Evolutionary conservation across 2,113 vertebrate species (phyloP).

Genomic region (Sceloporus undulatus): DNA sequence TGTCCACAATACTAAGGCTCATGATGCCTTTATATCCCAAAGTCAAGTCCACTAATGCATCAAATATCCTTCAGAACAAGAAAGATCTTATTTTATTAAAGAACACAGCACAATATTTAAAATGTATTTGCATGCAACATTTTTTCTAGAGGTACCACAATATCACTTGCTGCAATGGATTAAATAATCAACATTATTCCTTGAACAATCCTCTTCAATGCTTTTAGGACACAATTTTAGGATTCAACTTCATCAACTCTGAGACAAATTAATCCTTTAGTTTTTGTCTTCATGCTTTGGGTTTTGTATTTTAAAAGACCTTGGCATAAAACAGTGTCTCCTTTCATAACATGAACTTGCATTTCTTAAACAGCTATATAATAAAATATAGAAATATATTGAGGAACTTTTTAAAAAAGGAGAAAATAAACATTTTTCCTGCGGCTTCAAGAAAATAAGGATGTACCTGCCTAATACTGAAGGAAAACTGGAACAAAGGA

Average conservation of each 20-base stretch:
- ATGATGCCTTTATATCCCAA: neutral
- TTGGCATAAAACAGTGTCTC: neutral
- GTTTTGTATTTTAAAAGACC: neutral
- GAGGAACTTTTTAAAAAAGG: neutral
- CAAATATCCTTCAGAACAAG: neutral
- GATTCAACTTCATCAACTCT: neutral
- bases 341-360: neutral
- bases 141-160: too few species aligned
- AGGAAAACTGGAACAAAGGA: too few species aligned
- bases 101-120: neutral
- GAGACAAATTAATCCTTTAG: neutral
- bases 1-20: neutral
- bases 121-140: neutral
- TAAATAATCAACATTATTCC: neutral
- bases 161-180: neutral
- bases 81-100: neutral
- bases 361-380: neutral
- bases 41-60: neutral
- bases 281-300: neutral
- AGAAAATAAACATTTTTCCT: neutral
- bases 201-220: neutral
- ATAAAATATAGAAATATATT: neutral
- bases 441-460: too few species aligned
- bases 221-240: too few species aligned
- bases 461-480: too few species aligned